Base-by-base conservation (phyloP, 2,797 vertebrate species). In the Brachymystax lenok region DNA sequence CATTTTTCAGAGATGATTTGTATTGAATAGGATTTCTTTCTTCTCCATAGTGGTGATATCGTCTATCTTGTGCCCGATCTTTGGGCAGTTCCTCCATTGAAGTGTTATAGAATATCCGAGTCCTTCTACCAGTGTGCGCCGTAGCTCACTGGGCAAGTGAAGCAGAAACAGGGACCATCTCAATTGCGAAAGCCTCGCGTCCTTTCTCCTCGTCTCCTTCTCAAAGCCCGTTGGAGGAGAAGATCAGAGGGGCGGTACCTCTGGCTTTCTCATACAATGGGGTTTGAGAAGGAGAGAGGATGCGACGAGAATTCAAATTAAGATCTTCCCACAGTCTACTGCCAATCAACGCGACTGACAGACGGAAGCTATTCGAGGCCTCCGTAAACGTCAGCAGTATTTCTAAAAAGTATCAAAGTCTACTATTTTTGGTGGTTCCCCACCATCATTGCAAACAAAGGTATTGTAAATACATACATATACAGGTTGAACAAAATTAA, bases 61-160 rank as follows among this genome's bases (percentile, higher is more conserved):
- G 40, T 46, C 82, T 90, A 69, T 93, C 90, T 79, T 88, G 91
- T 86, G 91, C 86, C 93, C 91, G 91, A 79, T 91, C 90, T 89
- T 82, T 91, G 93, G 91, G 93, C 94, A 92, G 93, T 86, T 93
- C 93, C 91, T 94, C 94, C 94, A 95, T 94, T 88, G 92, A 93
- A 92, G 86, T 90, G 90, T 80, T 59, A 40, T 30, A 85, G 86
- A 80, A 82, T 84, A 88, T 89, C 81, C 10, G 40, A 83, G 87
- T 89, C 51, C 59, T 77, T 79, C 86, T 88, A 86, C 40, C 40
- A 46, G 30, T 84, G 71, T 71, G 74, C 85, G 50, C 71, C 2
- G 40, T 3, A 46, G 40, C 40, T 46, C 40, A 46, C 40, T 46
- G 40, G 40, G 40, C 40, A 46, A 46, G 40, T 46, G 8, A 46